Conservation (phyloP, 2,113 vertebrate species). For the Vulpes ferrilata region DNA sequence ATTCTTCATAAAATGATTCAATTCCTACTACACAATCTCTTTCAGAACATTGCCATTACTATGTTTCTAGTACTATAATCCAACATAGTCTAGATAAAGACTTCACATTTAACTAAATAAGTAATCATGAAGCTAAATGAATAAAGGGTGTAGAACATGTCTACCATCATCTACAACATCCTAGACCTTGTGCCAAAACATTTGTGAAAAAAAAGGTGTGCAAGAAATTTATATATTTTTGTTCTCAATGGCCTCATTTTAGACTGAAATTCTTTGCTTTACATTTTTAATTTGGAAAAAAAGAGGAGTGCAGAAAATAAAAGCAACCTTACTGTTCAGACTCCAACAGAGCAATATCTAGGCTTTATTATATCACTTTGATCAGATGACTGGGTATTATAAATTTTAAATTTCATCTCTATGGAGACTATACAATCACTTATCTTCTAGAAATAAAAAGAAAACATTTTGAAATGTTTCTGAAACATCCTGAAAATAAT, state of each 20-base stretch:
- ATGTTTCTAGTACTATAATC: neutral
- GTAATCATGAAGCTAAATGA: neutral
- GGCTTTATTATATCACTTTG: constrained; percentile 17
- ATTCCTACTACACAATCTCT: neutral
- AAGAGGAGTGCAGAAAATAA: neutral
- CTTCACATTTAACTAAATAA: neutral
- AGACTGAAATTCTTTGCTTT: neutral
- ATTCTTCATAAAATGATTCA: constrained; percentile 21
- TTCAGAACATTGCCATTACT: constrained; percentile 3
- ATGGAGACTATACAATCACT: constrained; percentile 25
- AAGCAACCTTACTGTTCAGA: constrained; percentile 35
- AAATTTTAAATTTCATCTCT: constrained; percentile 58
- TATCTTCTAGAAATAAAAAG: neutral
- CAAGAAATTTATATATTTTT: constrained; percentile 29
- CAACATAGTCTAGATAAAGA: neutral
- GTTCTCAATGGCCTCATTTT: neutral
- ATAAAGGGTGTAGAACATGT: neutral
- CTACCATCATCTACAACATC: neutral
- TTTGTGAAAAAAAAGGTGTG: neutral
- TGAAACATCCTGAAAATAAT: constrained; percentile 55
- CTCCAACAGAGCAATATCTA: constrained; percentile 23
- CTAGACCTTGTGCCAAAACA: neutral
- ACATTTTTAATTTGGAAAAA: constrained; percentile 31
- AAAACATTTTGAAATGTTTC: constrained; percentile 36
- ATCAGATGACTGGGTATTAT: constrained; percentile 28